Evolutionary conservation across 2,888 invertebrate species (phyloP).

Genomic region (Macroteleia sp.): DNA sequence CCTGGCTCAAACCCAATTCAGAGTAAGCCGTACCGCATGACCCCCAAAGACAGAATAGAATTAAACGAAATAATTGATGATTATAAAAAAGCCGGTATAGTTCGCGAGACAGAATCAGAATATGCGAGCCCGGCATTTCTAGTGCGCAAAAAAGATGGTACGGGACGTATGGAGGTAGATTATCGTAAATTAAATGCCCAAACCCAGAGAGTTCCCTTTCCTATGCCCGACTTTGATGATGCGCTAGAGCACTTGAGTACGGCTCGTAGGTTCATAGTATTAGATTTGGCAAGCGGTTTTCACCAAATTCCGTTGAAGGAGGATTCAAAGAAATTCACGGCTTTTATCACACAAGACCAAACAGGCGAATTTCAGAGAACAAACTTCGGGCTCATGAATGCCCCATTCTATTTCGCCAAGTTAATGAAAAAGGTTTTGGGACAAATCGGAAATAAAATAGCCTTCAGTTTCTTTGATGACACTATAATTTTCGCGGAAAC

Average conservation of each 20-base stretch:
- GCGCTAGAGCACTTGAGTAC: no score
- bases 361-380: conserved; percentile 67
- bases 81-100: neutral
- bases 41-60: neutral
- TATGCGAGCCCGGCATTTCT: conserved; percentile 35
- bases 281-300: neutral
- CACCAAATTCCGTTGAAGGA: conserved; percentile 6
- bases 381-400: conserved; percentile 22
- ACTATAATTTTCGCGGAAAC: neutral
- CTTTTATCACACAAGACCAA: conserved; percentile 10
- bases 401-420: conserved; percentile 68
- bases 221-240: no score
- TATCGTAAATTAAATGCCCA: conserved; percentile 48
- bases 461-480: conserved; percentile 19
- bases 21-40: no score
- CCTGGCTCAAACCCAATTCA: no score
- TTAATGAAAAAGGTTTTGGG: conserved; percentile 39
- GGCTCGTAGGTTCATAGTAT: neutral
- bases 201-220: no score
- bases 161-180: conserved; percentile 43
- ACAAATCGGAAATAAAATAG: neutral
- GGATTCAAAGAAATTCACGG: conserved; percentile 2
- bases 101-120: conserved; percentile 6
- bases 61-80: neutral
- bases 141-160: conserved; percentile 16